Conservation (phyloP, 2,888 invertebrate genomes). For the Aproaerema taeniolella region DNA sequence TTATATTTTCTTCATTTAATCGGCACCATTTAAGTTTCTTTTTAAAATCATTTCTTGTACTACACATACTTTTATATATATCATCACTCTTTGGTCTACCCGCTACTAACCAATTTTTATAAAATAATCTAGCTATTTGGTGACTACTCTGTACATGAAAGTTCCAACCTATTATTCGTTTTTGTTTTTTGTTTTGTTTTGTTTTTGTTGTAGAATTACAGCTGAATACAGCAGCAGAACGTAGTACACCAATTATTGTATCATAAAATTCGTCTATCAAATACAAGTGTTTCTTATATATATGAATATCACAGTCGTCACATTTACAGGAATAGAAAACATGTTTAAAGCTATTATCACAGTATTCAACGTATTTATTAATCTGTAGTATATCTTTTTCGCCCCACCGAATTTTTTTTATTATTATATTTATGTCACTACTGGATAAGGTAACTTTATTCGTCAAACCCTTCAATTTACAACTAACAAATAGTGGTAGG, state of each 20-base stretch:
- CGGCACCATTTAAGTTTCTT: background rate
- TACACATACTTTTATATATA: background rate
- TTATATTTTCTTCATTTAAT: background rate
- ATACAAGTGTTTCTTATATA: background rate
- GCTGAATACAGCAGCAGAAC: background rate
- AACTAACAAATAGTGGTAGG: background rate
- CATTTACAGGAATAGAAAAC: background rate
- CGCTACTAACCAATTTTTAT: background rate
- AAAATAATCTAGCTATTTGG: background rate
- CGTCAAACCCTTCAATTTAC: background rate
- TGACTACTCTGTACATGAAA: background rate
- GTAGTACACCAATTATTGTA: background rate
- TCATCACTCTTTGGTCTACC: background rate
- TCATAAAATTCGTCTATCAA: background rate
- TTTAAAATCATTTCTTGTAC: background rate
- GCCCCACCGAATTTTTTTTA: background rate
- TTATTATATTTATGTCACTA: background rate
- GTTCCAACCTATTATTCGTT: background rate
- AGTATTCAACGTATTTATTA: background rate
- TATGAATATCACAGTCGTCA: background rate
- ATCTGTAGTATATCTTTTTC: background rate
- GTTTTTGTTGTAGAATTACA: background rate
- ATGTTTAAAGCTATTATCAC: background rate
- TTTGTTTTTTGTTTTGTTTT: background rate
- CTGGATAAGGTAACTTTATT: background rate